Percentiles rank a stretch among this genome's conserved stretches.
Evolutionary conservation across 2,113 vertebrate species (phyloP).

Genomic region (Pelobates fuscus): DNA sequence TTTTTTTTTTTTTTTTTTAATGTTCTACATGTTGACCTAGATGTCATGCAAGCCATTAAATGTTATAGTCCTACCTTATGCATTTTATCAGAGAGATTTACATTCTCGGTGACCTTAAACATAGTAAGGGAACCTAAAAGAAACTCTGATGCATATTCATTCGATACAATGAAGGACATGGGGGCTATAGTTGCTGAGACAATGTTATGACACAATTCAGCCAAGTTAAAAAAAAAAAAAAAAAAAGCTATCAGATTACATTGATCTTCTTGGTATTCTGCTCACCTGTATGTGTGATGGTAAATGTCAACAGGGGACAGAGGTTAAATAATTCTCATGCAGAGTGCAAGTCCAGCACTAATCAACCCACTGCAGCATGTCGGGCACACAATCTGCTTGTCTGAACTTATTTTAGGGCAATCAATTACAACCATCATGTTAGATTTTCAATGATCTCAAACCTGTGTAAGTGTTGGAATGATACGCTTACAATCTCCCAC

Average conservation of each 20-base stretch:
- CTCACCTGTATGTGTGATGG: conserved; percentile 59
- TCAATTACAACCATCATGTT: background rate
- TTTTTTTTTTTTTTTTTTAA: no score
- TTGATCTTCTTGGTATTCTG: conserved; percentile 60
- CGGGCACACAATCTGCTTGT: conserved; percentile 16
- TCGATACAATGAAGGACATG: background rate
- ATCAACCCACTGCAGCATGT: conserved; percentile 19
- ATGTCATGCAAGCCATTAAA: no score
- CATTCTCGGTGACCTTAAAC: conserved; percentile 20
- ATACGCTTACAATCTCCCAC: no score
- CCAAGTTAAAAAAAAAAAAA: no score
- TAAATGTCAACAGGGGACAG: conserved; percentile 57
- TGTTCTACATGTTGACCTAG: no score
- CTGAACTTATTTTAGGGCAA: background rate
- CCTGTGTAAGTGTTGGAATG: no score
- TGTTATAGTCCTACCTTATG: conserved; percentile 1
- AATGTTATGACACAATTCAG: conserved; percentile 54
- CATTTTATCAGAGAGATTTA: conserved; percentile 11
- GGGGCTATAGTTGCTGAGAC: conserved; percentile 47
- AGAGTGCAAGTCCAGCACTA: conserved; percentile 21
- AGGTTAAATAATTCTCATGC: conserved; percentile 33
- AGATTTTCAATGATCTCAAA: no score
- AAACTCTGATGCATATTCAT: conserved; percentile 7
- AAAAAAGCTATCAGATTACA: conserved; percentile 55
- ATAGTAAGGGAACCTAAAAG: background rate